These are phyloP conservation scores for Eulemur mongoz DNA, from an alignment of 2,797 vertebrate genomes.

Conservation along the genomic window DNA sequence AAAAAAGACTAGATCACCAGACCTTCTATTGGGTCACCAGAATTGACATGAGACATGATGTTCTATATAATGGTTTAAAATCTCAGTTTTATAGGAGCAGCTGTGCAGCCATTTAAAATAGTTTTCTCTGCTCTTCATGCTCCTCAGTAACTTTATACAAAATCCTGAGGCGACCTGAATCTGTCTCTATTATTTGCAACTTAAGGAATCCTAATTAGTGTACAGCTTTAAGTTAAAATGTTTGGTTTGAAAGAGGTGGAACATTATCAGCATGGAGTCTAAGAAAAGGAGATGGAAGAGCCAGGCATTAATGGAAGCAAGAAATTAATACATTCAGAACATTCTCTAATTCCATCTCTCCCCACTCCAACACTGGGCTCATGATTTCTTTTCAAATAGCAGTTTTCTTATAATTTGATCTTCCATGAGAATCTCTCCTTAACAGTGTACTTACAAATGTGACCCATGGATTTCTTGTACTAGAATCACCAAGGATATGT, in stretches of 20 bases:
- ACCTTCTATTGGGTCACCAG: background rate
- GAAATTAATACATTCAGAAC: background rate
- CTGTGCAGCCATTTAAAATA: background rate
- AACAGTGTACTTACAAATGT: background rate
- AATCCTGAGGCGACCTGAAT: background rate
- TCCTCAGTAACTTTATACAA: background rate
- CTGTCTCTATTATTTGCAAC: background rate
- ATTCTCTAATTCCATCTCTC: background rate
- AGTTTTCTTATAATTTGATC: background rate
- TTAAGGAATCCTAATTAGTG: background rate
- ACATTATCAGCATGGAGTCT: background rate
- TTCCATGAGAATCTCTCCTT: background rate
- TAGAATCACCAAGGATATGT: background rate
- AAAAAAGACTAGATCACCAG: background rate
- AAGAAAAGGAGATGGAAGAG: background rate
- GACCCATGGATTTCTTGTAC: background rate
- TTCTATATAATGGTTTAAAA: background rate
- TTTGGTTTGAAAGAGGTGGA: background rate
- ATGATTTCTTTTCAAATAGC: background rate
- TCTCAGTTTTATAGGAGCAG: background rate
- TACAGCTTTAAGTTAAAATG: background rate
- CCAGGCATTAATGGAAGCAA: background rate
- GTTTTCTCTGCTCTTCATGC: background rate
- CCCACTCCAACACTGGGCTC: rapidly evolving
- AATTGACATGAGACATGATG: background rate